Percentiles rank a stretch among this genome's conserved stretches.
Conservation (phyloP, 1,140 invertebrate species). For the Hyposmocoma kahamanoa region DNA sequence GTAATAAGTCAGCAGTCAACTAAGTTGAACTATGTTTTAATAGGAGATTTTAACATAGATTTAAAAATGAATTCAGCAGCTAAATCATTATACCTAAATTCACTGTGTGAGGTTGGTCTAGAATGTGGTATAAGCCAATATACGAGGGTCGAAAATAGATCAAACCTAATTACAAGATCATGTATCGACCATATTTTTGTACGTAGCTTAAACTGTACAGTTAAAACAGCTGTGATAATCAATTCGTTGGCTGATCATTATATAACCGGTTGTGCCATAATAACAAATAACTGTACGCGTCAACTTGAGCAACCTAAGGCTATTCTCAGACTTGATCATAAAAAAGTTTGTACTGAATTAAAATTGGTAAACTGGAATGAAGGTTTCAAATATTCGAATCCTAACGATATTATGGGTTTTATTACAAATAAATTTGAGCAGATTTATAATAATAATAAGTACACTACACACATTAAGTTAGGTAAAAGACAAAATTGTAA, state of each 20-base stretch:
- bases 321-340: not conserved
- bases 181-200: too few species aligned
- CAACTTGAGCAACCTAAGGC: not conserved
- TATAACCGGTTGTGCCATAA: too few species aligned
- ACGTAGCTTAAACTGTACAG: not conserved
- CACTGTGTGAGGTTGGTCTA: too few species aligned
- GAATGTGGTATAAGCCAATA: constrained; percentile 10
- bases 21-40: not conserved
- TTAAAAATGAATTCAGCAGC: not conserved
- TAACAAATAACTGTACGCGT: not conserved
- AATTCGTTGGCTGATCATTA: not conserved
- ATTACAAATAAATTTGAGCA: not conserved
- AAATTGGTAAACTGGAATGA: not conserved
- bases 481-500: too few species aligned
- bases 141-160: constrained; percentile 12
- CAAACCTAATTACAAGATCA: too few species aligned
- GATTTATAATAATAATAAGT: not conserved
- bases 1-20: not conserved
- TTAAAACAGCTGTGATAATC: not conserved
- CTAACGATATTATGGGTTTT: not conserved
- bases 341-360: not conserved
- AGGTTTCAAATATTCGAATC: not conserved
- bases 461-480: not conserved
- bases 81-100: not conserved
- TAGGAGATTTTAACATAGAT: too few species aligned